Evolutionary conservation across 2,797 vertebrate species (phyloP).

Genomic region (Cephalopachus bancanus): DNA sequence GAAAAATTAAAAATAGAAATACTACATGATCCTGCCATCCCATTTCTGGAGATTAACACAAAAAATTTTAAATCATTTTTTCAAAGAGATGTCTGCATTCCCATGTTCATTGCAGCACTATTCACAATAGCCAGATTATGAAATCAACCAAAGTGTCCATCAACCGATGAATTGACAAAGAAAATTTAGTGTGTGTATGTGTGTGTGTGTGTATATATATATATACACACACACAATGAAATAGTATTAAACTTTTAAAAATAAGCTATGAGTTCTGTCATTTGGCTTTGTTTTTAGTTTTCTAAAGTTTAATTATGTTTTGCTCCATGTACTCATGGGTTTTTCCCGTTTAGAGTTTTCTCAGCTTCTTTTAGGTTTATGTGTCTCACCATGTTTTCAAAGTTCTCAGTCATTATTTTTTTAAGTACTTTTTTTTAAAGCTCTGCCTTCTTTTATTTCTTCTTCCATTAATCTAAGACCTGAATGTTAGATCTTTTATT

Average conservation of each 20-base stretch:
- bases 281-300: constrained; percentile 6
- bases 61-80: background rate
- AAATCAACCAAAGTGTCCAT: background rate
- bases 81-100: background rate
- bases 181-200: background rate
- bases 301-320: background rate
- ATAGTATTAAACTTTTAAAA: background rate
- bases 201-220: too few species aligned
- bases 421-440: background rate
- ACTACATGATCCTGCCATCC: background rate
- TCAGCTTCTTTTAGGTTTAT: background rate
- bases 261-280: background rate
- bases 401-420: background rate
- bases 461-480: background rate
- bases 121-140: background rate
- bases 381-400: background rate
- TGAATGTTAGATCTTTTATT: background rate
- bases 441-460: background rate
- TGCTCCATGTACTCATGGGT: background rate
- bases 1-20: background rate
- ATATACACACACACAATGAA: too few species aligned
- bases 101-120: background rate
- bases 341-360: background rate
- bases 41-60: background rate
- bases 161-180: background rate